A percentile compares a stretch with the other conserved stretches of the same genome.
Conservation (phyloP, 2,113 vertebrate species). For the Onychostoma macrolepis region DNA sequence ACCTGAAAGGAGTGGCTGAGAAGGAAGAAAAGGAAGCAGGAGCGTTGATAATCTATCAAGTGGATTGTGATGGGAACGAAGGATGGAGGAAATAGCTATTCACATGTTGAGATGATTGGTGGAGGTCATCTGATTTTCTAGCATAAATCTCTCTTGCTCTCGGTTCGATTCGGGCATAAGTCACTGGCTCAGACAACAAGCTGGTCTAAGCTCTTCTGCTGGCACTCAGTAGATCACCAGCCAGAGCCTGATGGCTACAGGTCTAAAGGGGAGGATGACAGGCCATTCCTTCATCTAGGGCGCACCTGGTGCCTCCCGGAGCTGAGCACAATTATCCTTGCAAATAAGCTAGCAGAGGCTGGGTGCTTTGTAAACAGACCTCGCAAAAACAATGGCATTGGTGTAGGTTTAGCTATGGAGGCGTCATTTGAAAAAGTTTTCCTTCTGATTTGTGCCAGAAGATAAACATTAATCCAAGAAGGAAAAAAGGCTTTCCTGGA, state of each 20-base stretch:
- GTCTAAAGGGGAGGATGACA: constrained; percentile 8
- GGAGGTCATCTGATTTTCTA: not conserved
- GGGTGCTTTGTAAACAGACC: not conserved
- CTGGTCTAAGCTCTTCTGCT: not conserved
- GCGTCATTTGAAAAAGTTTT: not conserved
- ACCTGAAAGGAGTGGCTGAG: not conserved
- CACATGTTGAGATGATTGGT: constrained; percentile 11
- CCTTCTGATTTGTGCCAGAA: constrained; percentile 8
- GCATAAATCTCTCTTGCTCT: constrained; percentile 4
- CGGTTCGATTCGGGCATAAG: not conserved
- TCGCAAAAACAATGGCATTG: not conserved
- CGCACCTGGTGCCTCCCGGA: not conserved
- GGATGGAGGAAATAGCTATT: not conserved
- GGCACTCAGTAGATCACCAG: not conserved
- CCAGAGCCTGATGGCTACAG: not conserved
- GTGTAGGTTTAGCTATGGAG: not conserved
- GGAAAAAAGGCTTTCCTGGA: not conserved
- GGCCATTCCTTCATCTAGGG: not conserved
- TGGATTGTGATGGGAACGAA: not conserved
- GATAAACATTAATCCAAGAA: constrained; percentile 10
- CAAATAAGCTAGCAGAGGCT: not conserved
- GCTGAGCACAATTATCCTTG: not conserved
- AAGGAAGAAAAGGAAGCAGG: not conserved
- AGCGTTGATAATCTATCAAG: not conserved
- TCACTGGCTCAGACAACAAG: not conserved